A percentile compares a stretch with the other conserved stretches of the same genome.
Evolutionary conservation across 2,888 invertebrate species (phyloP).

Genomic region (Petrolisthes manimaculis): DNA sequence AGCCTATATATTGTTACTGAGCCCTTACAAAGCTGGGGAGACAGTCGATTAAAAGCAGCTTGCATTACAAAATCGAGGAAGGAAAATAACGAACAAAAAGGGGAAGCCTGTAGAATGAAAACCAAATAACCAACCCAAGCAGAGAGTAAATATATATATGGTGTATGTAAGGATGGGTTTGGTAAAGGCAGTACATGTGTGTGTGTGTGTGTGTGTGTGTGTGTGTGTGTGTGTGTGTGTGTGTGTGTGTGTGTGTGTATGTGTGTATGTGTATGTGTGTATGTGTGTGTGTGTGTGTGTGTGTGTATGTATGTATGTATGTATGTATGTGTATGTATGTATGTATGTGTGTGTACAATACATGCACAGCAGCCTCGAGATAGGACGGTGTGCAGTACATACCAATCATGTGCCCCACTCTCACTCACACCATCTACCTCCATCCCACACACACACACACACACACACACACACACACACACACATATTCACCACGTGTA

Average conservation of each 20-base stretch:
- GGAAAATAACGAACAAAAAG: not conserved
- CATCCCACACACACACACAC: not conserved
- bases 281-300: conserved; percentile 22
- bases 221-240: not conserved
- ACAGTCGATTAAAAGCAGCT: too few relatives aligned
- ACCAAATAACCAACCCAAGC: too few relatives aligned
- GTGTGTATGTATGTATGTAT: conserved; percentile 22
- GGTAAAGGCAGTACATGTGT: not conserved
- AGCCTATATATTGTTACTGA: too few relatives aligned
- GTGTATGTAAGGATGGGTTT: conserved; percentile 15
- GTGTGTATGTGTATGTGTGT: conserved; percentile 19
- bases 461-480: not conserved
- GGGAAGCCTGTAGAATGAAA: too few relatives aligned
- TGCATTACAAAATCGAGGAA: not conserved
- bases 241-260: conserved; percentile 1
- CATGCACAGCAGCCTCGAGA: not conserved
- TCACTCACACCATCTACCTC: not conserved
- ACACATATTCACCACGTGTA: not conserved
- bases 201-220: conserved; percentile 20
- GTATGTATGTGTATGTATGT: conserved; percentile 12
- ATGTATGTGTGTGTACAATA: not conserved
- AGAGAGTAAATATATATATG: not conserved
- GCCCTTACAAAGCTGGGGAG: too few relatives aligned
- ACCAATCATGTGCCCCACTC: not conserved
- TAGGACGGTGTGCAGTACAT: not conserved